Conservation (phyloP, 1,140 invertebrate genomes). For the Hermetia illucens region DNA sequence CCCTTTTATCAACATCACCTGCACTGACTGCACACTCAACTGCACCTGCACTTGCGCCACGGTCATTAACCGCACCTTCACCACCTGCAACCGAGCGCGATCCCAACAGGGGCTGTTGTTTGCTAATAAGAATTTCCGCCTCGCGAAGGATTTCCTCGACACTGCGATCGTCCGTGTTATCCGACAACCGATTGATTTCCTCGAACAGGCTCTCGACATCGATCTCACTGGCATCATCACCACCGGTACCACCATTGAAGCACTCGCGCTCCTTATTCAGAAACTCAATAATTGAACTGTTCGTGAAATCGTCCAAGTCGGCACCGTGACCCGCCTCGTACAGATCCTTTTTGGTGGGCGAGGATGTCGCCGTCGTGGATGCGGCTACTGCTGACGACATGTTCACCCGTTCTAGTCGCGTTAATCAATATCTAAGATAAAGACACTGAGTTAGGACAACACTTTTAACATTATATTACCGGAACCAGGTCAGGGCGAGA, state of each 20-base stretch:
- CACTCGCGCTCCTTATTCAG: slow-evolving; percentile 26
- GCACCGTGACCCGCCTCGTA: background rate
- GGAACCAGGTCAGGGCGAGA: no score
- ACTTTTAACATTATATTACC: no score
- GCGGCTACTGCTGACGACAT: background rate
- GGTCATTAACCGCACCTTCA: no score
- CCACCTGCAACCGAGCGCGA: no score
- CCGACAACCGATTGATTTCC: slow-evolving; percentile 24
- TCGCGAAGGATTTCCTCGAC: slow-evolving; percentile 28
- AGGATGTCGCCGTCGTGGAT: no score
- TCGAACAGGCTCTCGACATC: slow-evolving; percentile 27
- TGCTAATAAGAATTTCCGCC: slow-evolving; percentile 23
- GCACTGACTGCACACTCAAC: no score
- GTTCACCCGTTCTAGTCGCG: no score
- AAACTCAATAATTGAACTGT: slow-evolving; percentile 26
- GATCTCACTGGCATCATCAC: slow-evolving; percentile 9
- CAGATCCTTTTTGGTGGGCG: background rate
- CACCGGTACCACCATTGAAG: slow-evolving; percentile 4
- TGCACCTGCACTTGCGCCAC: no score
- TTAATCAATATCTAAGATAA: no score
- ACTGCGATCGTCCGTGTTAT: slow-evolving; percentile 20
- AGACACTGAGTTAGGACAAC: no score
- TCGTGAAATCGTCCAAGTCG: slow-evolving; percentile 17
- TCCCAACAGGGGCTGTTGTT: no score
- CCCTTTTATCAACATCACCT: background rate